phyloP scores from a whole-genome alignment of 1,140 invertebrate species.

The Drosophila nigromelanica region DNA sequence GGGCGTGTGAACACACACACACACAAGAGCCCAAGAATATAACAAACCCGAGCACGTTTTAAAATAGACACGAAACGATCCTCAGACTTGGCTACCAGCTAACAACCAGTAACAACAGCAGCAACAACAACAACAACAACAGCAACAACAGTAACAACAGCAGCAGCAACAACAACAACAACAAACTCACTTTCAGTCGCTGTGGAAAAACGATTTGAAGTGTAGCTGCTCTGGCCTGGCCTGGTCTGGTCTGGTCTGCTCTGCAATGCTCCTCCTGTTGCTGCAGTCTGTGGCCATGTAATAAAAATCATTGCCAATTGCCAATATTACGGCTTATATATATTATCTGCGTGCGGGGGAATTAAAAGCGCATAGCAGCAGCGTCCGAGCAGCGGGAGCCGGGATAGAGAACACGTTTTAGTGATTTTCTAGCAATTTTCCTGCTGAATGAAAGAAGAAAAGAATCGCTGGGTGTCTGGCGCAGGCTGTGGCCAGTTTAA shows the following conservation, averaged over 20 bases:
- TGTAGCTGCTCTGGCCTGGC: conserved; percentile 5
- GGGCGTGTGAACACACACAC: conserved; percentile 65
- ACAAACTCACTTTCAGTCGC: conserved; percentile 68
- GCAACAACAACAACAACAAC: conserved; percentile 16
- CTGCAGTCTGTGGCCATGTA: conserved; percentile 45
- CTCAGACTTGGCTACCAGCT: conserved; percentile 37
- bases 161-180: conserved; percentile 21
- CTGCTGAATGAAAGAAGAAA: conserved; percentile 64
- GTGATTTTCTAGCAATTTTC: conserved; percentile 83
- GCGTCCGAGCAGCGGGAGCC: conserved; percentile 13
- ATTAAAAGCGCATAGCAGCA: conserved; percentile 53
- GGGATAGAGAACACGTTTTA: conserved; percentile 73
- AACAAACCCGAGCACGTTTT: conserved; percentile 27
- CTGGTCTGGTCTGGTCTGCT: conserved; percentile 4
- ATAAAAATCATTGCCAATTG: conserved; percentile 82
- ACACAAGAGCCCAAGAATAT: conserved; percentile 15
- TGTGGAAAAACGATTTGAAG: conserved; percentile 58
- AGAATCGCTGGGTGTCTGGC: background rate
- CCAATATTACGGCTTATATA: conserved; percentile 79
- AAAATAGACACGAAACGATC: conserved; percentile 30
- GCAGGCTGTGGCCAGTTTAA: conserved; percentile 52
- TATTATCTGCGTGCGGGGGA: conserved; percentile 70
- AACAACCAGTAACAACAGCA: conserved; percentile 18
- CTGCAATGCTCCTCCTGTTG: background rate
- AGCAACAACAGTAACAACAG: conserved; percentile 29